Conservation (phyloP, 2,113 vertebrate species). For the Prochilodus magdalenae region DNA sequence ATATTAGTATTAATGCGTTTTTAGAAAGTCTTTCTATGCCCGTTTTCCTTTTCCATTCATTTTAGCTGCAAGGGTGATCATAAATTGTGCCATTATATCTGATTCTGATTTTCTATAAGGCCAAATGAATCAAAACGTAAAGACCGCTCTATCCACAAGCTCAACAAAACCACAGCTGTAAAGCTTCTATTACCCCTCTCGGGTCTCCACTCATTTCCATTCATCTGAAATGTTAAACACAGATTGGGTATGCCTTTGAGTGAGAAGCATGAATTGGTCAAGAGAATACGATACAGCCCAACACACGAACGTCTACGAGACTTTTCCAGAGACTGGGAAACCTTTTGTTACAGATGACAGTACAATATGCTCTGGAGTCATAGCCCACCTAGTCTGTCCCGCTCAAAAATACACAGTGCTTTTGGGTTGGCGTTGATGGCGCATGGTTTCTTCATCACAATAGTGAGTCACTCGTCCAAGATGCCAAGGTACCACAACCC, state of each 20-base stretch:
- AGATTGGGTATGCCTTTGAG: not conserved
- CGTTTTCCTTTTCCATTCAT: not conserved
- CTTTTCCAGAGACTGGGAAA: slow-evolving; percentile 12
- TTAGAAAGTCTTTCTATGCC: not conserved
- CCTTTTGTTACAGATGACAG: slow-evolving; percentile 42
- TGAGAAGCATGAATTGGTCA: not conserved
- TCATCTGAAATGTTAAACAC: slow-evolving; percentile 11
- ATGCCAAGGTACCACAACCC: slow-evolving; percentile 58
- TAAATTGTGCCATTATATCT: too few relatives aligned
- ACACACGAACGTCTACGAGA: not conserved
- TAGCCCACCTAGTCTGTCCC: slow-evolving; percentile 52
- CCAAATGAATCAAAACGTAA: not conserved
- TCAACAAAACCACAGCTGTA: slow-evolving; percentile 18
- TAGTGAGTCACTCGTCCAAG: slow-evolving; percentile 66
- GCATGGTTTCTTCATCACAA: slow-evolving; percentile 70
- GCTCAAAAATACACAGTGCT: slow-evolving; percentile 17
- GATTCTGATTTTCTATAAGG: not conserved
- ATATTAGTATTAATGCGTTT: not conserved
- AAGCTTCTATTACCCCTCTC: not conserved
- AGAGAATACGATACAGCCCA: not conserved
- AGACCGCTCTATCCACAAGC: not conserved
- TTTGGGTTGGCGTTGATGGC: slow-evolving; percentile 38
- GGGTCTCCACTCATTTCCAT: slow-evolving; percentile 31
- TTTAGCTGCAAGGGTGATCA: not conserved
- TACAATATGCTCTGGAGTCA: slow-evolving; percentile 33